phyloP scores from a whole-genome alignment of 2,888 invertebrate species.

The Diploptera punctata region DNA sequence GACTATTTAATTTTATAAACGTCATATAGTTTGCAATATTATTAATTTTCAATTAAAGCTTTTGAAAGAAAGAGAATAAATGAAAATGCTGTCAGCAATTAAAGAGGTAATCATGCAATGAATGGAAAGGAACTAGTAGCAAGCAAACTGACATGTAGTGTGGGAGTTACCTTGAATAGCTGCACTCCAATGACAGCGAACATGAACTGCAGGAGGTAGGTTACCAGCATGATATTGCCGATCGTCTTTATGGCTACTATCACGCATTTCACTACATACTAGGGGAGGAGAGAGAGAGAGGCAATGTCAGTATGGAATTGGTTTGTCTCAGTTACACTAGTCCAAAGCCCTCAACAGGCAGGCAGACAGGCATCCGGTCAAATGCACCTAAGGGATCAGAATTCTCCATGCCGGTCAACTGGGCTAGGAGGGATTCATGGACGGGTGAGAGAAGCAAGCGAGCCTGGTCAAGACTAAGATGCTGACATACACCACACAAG shows the following conservation, averaged over 20 bases:
- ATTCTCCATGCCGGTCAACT: slow-evolving; percentile 31
- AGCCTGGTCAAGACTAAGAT: slow-evolving; percentile 35
- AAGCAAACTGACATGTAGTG: slow-evolving; percentile 23
- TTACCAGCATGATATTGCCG: slow-evolving; percentile 99
- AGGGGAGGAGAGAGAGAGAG: slow-evolving; percentile 55
- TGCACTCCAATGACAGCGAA: slow-evolving; percentile 99
- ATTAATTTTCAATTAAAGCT: no score
- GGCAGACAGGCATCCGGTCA: slow-evolving; percentile 41
- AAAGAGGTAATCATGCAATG: no score
- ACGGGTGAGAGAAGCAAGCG: slow-evolving; percentile 19
- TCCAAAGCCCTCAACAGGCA: slow-evolving; percentile 40
- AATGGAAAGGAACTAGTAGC: background rate
- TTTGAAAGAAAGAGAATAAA: no score
- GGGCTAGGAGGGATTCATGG: background rate
- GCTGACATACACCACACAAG: slow-evolving; percentile 20
- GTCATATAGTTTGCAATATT: no score
- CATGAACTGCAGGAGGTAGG: slow-evolving; percentile 99
- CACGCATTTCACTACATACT: slow-evolving; percentile 99
- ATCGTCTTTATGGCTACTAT: slow-evolving; percentile 99
- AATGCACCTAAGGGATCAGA: slow-evolving; percentile 41
- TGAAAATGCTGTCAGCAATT: no score
- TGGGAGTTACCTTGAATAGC: slow-evolving; percentile 91
- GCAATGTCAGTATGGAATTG: slow-evolving; percentile 40
- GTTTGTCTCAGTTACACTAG: slow-evolving; percentile 36
- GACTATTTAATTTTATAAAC: no score